phyloP scores from a whole-genome alignment of 2,888 invertebrate genomes.

The Neoaliturus tenellus region DNA sequence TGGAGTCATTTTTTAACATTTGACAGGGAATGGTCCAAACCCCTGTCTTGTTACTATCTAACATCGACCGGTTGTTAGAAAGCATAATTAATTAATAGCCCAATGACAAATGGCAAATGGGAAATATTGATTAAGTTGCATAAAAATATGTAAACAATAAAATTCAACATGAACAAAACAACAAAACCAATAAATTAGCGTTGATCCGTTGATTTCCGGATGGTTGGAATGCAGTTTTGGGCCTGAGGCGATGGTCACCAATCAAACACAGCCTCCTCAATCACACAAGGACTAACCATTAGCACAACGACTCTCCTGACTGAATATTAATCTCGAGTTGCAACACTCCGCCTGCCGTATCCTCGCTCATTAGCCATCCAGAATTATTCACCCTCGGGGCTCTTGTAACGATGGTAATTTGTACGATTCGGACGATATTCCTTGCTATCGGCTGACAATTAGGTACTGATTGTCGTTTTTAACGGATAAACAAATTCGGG shows the following conservation, averaged over 20 bases:
- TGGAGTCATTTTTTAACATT: no score
- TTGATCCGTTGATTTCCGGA: not conserved
- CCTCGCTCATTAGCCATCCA: not conserved
- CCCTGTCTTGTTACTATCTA: no score
- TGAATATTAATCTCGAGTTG: slow-evolving; percentile 14
- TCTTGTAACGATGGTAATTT: slow-evolving; percentile 3
- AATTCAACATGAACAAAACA: no score
- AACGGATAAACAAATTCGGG: not conserved
- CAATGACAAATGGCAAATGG: no score
- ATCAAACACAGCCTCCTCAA: not conserved
- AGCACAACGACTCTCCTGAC: not conserved
- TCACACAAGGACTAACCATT: slow-evolving; percentile 13
- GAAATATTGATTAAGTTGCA: no score
- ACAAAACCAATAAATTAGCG: no score
- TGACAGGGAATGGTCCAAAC: no score
- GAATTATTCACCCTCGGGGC: not conserved
- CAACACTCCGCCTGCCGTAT: not conserved
- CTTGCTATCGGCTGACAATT: not conserved
- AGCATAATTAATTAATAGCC: no score
- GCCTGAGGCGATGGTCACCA: not conserved
- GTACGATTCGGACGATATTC: not conserved
- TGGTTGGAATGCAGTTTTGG: slow-evolving; percentile 3
- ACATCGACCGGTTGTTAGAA: no score
- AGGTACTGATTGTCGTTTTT: not conserved
- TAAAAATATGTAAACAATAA: no score